Conservation (phyloP, 2,113 vertebrate genomes). For the Hippocampus mohnikei region DNA sequence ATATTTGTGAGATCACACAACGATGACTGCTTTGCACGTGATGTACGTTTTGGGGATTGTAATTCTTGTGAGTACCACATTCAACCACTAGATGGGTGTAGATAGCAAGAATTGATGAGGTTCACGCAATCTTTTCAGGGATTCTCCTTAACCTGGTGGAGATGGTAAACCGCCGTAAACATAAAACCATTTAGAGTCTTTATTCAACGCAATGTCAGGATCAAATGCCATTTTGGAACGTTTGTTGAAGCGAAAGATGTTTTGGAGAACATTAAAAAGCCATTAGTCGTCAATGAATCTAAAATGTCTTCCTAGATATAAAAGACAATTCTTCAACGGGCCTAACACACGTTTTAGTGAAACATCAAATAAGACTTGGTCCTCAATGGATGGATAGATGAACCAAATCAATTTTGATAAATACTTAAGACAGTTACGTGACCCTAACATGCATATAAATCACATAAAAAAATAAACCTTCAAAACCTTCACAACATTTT, state of each 20-base stretch:
- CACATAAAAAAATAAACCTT: too few species aligned
- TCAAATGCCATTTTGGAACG: not conserved
- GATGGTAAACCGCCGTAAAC: not conserved
- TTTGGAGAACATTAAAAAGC: too few species aligned
- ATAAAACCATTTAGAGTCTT: not conserved
- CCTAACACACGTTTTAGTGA: too few species aligned
- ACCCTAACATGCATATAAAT: too few species aligned
- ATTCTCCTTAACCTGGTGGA: not conserved
- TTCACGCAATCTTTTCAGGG: not conserved
- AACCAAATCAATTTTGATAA: not conserved
- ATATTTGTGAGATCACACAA: too few species aligned
- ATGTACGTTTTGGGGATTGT: not conserved
- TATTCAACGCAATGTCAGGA: not conserved
- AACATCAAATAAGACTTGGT: too few species aligned
- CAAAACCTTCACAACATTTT: too few species aligned
- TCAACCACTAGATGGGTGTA: slow-evolving; percentile 57
- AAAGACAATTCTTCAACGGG: not conserved
- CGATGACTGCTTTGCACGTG: not conserved
- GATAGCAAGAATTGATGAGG: slow-evolving; percentile 22
- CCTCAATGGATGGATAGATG: too few species aligned
- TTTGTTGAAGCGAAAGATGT: too few species aligned
- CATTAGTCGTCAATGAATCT: too few species aligned
- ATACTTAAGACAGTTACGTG: not conserved
- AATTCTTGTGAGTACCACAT: slow-evolving; percentile 7
- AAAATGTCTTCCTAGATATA: too few species aligned